These are phyloP conservation scores for Nemoura dubitans DNA, from an alignment of 2,888 invertebrate species.

Conservation along the genomic window DNA sequence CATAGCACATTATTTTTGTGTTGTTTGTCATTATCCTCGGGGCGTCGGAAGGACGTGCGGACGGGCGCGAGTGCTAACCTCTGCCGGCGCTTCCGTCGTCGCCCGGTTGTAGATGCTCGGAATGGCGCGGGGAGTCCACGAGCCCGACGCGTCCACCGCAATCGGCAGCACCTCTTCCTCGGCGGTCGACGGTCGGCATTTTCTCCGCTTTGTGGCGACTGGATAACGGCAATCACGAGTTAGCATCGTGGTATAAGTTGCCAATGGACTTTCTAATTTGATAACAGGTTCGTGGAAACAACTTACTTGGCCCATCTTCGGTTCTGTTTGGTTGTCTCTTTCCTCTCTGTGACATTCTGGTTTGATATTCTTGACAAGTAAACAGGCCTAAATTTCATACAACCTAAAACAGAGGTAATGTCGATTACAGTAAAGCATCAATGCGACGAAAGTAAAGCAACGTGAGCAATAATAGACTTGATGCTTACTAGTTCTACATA, in stretches of 20 bases:
- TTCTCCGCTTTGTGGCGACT: conserved; percentile 74
- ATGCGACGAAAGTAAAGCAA: not conserved
- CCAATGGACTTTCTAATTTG: not conserved
- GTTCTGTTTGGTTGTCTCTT: conserved; percentile 75
- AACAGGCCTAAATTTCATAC: conserved; percentile 52
- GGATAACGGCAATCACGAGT: conserved; percentile 25
- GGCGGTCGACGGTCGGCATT: conserved; percentile 70
- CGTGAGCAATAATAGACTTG: conserved; percentile 16
- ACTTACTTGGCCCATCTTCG: conserved; percentile 68
- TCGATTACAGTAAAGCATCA: not conserved
- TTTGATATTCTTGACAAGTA: conserved; percentile 47
- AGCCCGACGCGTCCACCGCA: conserved; percentile 48
- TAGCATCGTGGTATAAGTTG: not conserved
- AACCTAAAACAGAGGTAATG: conserved; percentile 52
- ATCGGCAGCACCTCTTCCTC: conserved; percentile 65
- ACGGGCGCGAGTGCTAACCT: conserved; percentile 59
- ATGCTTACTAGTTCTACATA: conserved; percentile 68
- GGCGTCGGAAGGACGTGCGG: not conserved
- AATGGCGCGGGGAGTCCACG: conserved; percentile 85
- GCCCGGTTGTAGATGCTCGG: conserved; percentile 85
- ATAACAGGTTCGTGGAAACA: not conserved
- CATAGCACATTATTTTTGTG: conserved; percentile 15
- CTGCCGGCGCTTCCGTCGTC: conserved; percentile 80
- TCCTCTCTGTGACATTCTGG: conserved; percentile 78
- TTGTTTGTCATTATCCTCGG: not conserved